Percentiles rank a stretch among this genome's conserved stretches.
These are phyloP conservation scores for Spinus pinus DNA, from an alignment of 2,797 vertebrate genomes.

Conservation along the genomic window DNA sequence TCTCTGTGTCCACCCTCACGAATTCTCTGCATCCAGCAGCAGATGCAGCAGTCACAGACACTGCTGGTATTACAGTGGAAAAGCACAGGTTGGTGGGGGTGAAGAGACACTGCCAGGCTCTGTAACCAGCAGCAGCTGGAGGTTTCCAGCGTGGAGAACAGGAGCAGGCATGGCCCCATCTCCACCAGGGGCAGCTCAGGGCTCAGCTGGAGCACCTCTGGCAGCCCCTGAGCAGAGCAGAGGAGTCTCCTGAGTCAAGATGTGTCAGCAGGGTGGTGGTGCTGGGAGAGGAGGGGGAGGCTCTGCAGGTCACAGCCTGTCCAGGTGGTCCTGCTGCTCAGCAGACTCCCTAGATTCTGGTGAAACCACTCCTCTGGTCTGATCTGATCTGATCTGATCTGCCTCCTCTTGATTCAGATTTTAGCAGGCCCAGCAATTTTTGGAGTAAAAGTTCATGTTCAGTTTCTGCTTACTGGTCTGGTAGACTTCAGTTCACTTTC, in stretches of 20 bases:
- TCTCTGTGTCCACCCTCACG: not conserved
- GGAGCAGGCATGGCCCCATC: not conserved
- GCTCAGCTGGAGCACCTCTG: not conserved
- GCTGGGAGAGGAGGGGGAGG: not conserved
- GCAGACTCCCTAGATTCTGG: not conserved
- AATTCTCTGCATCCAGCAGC: not conserved
- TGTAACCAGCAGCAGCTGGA: not conserved
- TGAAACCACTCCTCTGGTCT: not conserved
- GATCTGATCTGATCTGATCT: not conserved
- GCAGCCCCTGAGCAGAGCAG: not conserved
- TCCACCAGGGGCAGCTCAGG: not conserved
- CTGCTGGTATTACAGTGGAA: not conserved
- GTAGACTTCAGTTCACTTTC: not conserved
- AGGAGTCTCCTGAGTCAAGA: not conserved
- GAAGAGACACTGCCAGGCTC: not conserved
- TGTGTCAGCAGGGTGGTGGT: too few species aligned
- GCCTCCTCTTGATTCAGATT: not conserved
- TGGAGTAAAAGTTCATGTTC: not conserved
- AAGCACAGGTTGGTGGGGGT: not conserved
- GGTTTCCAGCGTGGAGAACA: not conserved
- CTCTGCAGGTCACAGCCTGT: accelerated
- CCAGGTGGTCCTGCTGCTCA: not conserved
- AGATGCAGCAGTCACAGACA: not conserved
- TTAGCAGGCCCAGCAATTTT: not conserved
- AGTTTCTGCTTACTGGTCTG: not conserved